Base-by-base conservation (phyloP, 2,888 invertebrate species). In the Diplolepis rosae region DNA sequence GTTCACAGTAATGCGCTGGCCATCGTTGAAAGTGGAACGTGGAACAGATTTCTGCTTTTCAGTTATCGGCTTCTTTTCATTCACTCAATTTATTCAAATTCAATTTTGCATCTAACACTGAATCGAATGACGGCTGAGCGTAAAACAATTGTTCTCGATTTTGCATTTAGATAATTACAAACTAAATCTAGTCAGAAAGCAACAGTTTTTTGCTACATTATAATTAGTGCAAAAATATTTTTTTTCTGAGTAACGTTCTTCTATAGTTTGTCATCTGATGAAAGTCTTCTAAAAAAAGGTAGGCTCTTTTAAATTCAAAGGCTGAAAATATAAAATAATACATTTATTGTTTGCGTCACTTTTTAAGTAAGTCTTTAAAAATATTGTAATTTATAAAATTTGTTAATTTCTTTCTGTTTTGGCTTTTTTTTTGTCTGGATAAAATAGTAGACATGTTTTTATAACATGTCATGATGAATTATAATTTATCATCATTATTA, bases 1-100 rank as follows among this genome's bases (percentile, higher is more conserved):
- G 32, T 35, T 56, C 61, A 61, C 61, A 61, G 61, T 61, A 24
- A 35, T 61, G 61, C 61, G 35, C 24, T 39, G 39, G 7, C 61
- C 39, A 35, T 35, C 61, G 35, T 22, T 39, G 39, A 24, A 35
- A 61, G 54, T 32, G 22, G 39, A 61, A 61, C 61, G 18, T n/a
- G n/a, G n/a, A n/a, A n/a, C n/a, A 5, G 24, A n/a, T n/a, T n/a
- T n/a, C n/a, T n/a, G n/a, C n/a, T 24, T 61, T 61, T 39, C 61
- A 35, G 61, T n/a, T n/a, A 35, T 61, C n/a, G 35, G n/a, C 5
- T 61, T n/a, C n/a, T 22, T 5, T 7, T 6, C 18, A 35, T 61
- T 39, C 24, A 61, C 39, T 39, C 24, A 61, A 2, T 24, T 39
- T 22, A 50, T 24, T 27, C 48, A 18, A 6, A n/a, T 61, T 61